Evolutionary conservation across 2,888 invertebrate species (phyloP), one percentile per base, ranked within the genome.

Genomic region (Barypeithes pellucidus): DNA sequence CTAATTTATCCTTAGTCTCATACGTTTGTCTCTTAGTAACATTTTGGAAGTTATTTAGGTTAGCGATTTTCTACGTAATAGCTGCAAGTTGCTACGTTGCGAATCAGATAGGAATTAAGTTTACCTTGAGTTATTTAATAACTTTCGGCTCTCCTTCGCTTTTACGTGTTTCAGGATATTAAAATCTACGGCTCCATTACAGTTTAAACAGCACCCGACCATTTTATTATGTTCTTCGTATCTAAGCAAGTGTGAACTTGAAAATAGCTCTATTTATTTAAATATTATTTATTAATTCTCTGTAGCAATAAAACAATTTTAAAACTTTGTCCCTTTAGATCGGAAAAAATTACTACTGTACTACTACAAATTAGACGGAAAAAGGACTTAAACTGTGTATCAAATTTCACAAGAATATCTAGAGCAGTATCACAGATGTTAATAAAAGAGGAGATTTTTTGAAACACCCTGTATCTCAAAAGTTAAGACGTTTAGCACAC

Each of bases 21-120:
- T 68, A 73, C 68, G 73, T 73, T 68, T 73, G 68, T 68, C 63
- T 60, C 73, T 68, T 50, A 68, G 59, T 73, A 68, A 73, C 73
- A 68, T 65, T 73, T 68, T 39, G 59, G 57, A 68, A 73, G 73
- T 73, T 73, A 73, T 73, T 73, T 73, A 73, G 68, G 68, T 73
- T 50, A 68, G 73, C 73, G 73, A 68, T 63, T 73, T 72, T 67
- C 57, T 65, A 29, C 73, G 50, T 68, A 68, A 73, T 73, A 65
- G 63, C 68, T 63, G 29, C 65, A 57, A 62, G 54, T 72, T 72
- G 50, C 72, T 43, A 67, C 67, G 67, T 57, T 67, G 43, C 72
- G 67, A 72, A 72, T 67, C 72, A 67, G 67, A 72, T 72, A 72
- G 67, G n/a, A 67, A 60, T 72, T 72, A 72, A 67, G 68, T 68